Evolutionary conservation across 2,888 invertebrate genomes (phyloP).

Genomic region (Alsophila aescularia): DNA sequence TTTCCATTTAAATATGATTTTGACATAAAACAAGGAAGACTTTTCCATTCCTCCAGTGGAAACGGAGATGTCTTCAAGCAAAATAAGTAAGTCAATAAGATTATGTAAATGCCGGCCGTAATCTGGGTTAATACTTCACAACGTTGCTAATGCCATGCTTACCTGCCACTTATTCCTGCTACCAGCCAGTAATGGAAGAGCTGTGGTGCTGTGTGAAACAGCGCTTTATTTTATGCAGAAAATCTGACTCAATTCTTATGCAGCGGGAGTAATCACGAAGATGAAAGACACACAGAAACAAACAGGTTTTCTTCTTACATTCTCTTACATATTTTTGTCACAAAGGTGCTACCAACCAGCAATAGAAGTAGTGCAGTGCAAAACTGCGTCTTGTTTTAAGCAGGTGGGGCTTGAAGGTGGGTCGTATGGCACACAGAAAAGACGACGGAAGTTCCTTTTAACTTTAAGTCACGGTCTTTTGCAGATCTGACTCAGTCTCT

Average conservation of each 20-base stretch:
- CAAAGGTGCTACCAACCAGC: too few relatives aligned
- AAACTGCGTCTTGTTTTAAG: too few relatives aligned
- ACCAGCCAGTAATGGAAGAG: constrained; percentile 11
- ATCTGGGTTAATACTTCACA: constrained; percentile 38
- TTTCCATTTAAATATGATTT: not conserved
- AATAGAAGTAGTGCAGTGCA: too few relatives aligned
- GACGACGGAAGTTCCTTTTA: too few relatives aligned
- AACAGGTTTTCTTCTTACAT: too few relatives aligned
- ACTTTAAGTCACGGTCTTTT: too few relatives aligned
- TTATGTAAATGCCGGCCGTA: constrained; percentile 33
- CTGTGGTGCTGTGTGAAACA: constrained; percentile 5
- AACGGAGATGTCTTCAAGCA: constrained; percentile 24
- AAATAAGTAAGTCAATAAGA: constrained; percentile 35
- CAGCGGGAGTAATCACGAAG: too few relatives aligned
- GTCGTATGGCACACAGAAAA: too few relatives aligned
- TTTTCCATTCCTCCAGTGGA: constrained; percentile 11
- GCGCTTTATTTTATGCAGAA: not conserved
- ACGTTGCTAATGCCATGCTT: constrained; percentile 31
- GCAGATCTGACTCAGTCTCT: too few relatives aligned
- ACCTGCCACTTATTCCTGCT: constrained; percentile 32
- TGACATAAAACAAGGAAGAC: constrained; percentile 2
- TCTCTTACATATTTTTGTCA: too few relatives aligned
- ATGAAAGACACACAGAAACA: too few relatives aligned
- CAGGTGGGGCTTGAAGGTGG: too few relatives aligned
- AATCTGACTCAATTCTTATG: not conserved